phyloP scores from a whole-genome alignment of 2,797 vertebrate genomes.

The Myotis pilosus region DNA sequence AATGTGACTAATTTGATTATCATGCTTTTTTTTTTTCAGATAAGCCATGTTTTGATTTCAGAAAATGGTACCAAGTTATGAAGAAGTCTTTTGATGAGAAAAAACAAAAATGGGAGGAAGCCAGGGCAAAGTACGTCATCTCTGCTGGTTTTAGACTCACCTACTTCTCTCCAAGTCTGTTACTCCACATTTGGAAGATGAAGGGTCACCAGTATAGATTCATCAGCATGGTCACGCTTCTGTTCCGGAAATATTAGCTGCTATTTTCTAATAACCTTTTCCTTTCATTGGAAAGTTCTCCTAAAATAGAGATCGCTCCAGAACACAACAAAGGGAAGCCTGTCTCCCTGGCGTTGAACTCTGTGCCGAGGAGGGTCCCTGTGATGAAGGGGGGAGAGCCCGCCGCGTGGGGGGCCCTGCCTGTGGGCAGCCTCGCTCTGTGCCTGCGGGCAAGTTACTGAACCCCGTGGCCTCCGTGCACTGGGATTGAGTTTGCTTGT shows the following conservation, averaged over 20 bases:
- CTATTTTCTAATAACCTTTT: neutral
- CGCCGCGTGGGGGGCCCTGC: neutral
- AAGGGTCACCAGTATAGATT: neutral
- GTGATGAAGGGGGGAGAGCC: too few species aligned
- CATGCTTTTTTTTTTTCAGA: slow-evolving; percentile 74
- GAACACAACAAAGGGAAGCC: neutral
- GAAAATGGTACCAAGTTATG: slow-evolving; percentile 86
- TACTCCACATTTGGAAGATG: neutral
- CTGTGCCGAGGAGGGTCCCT: too few species aligned
- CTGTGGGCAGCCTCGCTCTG: neutral
- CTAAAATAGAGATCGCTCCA: neutral
- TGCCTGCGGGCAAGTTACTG: neutral
- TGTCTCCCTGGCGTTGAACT: too few species aligned
- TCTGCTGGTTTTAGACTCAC: neutral
- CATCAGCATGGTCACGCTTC: neutral
- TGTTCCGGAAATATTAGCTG: neutral
- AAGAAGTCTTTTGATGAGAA: slow-evolving; percentile 81
- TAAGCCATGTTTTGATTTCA: slow-evolving; percentile 81
- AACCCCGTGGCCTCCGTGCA: neutral
- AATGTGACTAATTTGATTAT: neutral
- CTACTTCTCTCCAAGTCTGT: neutral
- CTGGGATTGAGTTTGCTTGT: neutral
- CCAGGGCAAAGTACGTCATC: slow-evolving; percentile 83
- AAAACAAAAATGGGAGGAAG: slow-evolving; percentile 81
- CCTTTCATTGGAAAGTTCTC: neutral